Conservation (phyloP, 2,888 invertebrate genomes). For the Acronicta leporina region DNA sequence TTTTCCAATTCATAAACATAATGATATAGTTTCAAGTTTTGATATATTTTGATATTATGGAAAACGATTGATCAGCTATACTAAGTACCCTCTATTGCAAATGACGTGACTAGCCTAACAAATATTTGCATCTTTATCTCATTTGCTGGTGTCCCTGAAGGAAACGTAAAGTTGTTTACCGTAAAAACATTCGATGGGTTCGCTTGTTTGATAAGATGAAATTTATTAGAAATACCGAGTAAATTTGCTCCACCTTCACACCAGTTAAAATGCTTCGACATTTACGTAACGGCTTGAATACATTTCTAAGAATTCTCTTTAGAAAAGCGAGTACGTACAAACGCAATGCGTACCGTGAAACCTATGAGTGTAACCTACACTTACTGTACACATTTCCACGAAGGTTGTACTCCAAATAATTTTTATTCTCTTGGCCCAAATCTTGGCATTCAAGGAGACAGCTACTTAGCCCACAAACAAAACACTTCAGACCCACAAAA, state of each 20-base stretch:
- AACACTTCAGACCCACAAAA: slow-evolving; percentile 39
- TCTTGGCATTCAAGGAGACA: slow-evolving; percentile 10
- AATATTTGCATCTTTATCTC: slow-evolving; percentile 39
- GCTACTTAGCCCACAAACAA: slow-evolving; percentile 43
- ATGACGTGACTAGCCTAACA: slow-evolving; percentile 23
- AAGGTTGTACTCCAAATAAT: background rate
- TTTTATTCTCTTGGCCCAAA: background rate
- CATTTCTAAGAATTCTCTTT: background rate
- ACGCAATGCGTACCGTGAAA: background rate
- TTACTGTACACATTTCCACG: background rate
- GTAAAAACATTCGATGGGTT: slow-evolving; percentile 21
- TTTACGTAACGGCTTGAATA: background rate
- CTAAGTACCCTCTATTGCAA: slow-evolving; percentile 17
- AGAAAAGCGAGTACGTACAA: background rate
- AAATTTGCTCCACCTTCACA: background rate
- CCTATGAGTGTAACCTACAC: background rate
- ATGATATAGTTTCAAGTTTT: too few species aligned
- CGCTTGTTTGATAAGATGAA: slow-evolving; percentile 4
- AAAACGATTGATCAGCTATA: too few species aligned
- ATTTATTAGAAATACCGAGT: slow-evolving; percentile 7
- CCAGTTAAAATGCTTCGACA: background rate
- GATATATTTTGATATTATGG: too few species aligned
- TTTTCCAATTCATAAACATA: too few species aligned
- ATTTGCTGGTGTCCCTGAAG: slow-evolving; percentile 34
- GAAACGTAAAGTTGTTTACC: slow-evolving; percentile 37